Evolutionary conservation across 2,113 vertebrate genomes (phyloP).

Genomic region (Corapipo altera): DNA sequence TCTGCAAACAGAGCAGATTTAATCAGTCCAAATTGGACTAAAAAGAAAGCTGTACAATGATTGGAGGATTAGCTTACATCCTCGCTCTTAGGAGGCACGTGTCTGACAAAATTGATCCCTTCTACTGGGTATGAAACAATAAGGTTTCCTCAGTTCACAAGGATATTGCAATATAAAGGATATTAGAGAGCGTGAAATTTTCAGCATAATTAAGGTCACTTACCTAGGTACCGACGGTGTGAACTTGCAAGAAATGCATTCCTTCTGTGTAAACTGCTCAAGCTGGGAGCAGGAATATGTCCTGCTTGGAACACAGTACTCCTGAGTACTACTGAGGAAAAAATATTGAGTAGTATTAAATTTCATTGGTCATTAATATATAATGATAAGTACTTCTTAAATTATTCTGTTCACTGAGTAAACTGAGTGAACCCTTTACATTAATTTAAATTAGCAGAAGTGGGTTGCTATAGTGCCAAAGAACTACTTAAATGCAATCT

Average conservation of each 20-base stretch:
- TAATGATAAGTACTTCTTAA: background rate
- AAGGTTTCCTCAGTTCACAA: background rate
- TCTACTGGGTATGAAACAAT: background rate
- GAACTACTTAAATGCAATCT: background rate
- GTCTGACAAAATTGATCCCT: background rate
- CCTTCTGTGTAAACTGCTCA: background rate
- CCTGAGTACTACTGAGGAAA: background rate
- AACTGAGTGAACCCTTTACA: background rate
- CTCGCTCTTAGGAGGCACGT: rapidly evolving
- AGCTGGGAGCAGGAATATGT: background rate
- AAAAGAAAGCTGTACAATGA: background rate
- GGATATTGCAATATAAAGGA: background rate
- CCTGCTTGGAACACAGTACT: background rate
- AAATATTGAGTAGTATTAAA: background rate
- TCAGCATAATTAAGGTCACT: background rate
- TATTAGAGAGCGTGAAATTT: background rate
- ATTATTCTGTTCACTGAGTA: background rate
- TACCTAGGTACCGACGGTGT: rapidly evolving
- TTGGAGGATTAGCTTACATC: background rate
- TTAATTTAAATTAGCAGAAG: background rate
- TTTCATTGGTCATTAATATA: background rate
- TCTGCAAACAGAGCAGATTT: background rate
- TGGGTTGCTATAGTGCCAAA: background rate
- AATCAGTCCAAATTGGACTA: background rate
- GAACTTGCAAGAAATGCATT: background rate